Base-by-base conservation (phyloP, 2,888 invertebrate genomes). In the Macroteleia sp. region DNA sequence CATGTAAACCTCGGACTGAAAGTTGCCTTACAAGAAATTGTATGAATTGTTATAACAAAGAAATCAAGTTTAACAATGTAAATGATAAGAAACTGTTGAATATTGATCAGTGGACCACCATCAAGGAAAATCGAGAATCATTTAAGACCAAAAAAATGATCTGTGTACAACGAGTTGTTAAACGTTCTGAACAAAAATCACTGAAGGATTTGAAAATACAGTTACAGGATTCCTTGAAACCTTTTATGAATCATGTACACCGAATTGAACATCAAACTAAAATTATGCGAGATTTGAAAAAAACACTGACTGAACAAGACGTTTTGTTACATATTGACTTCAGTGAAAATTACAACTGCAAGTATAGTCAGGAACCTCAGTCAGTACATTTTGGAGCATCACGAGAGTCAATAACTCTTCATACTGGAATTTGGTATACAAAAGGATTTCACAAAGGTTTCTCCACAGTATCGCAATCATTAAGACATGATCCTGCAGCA, bases 91-190 rank as follows among this genome's bases (percentile, higher is more conserved):
- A n/a, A n/a, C 6, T 25, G 6, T 3, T 25, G 4, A 5, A 3
- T 25, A 5, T 25, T 25, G 4, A 75, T 30, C 22, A 46, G 28
- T 67, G 61, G 75, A 17, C 14, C 5, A 61, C 50, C 9, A 8
- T 75, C 2, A 66, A 61, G 48, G 67, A 75, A 67, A 66, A 54
- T 16, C 34, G 54, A 32, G 39, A 46, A 39, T 74, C 64, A 25
- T 48, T 57, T 9, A 74, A 66, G 30, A 57, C 73, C n/a, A 66
- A 74, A 56, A 64, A 74, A 48, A 10, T 41, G 20, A 74, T 74
- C 4, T 39, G 41, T 32, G 50, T 74, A 9, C 62, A 57, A 14
- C 36, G 56, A 25, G 50, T 41, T 17, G 20, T 71, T 22, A 56
- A 62, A 56, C 25, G n/a, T 14, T 30, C n/a, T 32, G 28, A 41